These are phyloP conservation scores for Grus americana DNA, from an alignment of 2,113 vertebrate species.

Conservation along the genomic window DNA sequence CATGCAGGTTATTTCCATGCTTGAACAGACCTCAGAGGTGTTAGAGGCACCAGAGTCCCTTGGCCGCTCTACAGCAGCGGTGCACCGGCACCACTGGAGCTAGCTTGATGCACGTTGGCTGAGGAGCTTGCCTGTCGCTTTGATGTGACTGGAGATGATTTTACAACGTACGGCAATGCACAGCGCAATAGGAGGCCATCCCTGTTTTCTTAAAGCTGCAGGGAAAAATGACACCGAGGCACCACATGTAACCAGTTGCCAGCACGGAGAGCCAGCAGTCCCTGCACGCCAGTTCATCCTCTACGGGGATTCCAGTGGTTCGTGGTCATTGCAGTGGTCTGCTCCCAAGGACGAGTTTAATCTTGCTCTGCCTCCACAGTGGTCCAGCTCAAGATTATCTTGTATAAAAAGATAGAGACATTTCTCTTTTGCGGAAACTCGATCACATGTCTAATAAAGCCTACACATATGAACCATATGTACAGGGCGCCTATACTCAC, in stretches of 20 bases:
- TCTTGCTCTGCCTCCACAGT: not conserved
- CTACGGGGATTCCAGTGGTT: not conserved
- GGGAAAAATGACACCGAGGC: not conserved
- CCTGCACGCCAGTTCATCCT: not conserved
- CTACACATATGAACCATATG: not conserved
- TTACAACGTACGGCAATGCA: not conserved
- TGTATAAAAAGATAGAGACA: not conserved
- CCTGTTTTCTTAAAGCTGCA: not conserved
- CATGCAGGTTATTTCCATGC: not conserved
- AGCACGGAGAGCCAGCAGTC: not conserved
- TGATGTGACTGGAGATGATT: not conserved
- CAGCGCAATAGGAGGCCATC: not conserved
- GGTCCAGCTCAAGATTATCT: not conserved
- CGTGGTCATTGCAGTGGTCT: not conserved
- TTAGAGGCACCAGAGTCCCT: not conserved
- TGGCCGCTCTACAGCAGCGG: not conserved
- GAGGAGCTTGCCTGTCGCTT: not conserved
- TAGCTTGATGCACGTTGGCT: accelerated
- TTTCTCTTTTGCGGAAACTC: not conserved
- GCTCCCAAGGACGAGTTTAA: not conserved
- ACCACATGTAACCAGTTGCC: not conserved
- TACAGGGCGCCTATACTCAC: not conserved
- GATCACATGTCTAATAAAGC: not conserved
- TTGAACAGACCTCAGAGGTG: not conserved
- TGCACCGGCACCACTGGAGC: not conserved